Evolutionary conservation across 2,888 invertebrate genomes (phyloP), one percentile per base, ranked within the genome.

Genomic region (Thecophora atra): DNA sequence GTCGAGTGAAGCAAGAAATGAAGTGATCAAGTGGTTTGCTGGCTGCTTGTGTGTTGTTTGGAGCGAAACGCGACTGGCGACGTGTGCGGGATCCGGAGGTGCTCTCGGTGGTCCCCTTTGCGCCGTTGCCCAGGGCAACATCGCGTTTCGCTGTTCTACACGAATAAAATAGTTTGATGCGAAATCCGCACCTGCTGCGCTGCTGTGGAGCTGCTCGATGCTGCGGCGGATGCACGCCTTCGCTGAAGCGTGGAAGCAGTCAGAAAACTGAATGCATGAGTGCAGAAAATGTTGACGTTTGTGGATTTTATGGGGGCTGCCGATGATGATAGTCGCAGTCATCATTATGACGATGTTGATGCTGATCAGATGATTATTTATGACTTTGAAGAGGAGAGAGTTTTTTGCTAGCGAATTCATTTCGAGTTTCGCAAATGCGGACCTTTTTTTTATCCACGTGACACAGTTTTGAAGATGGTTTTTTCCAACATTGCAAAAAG

Each of bases 111-210:
- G n/a, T n/a, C 56, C 8, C 56, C 24, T 26, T 58, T 24, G 67
- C 42, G 19, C 37, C 51, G 65, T 28, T 47, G 62, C 47, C 70
- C 62, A 26, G 47, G 60, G 19, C 28, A 60, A 70, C 62, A 70
- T 65, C 52, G 56, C 56, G 44, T 42, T 71, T 65, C 65, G 42
- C 24, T 56, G 64, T 71, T 71, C 52, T 64, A 64, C 71, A 64
- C 44, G 71, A 64, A 65, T 65, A 28, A 65, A 56, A 44, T 65
- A 65, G 44, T 71, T 65, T 13, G 8, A 64, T 52, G 64, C 26
- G n/a, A 54, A 52, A 65, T 37, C 7, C 37, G 37, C 6, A 37
- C 2, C 37, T 37, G 37, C 26, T 37, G 65, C 71, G 65, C 71
- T 71, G 65, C 71, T 54, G 44, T 24, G n/a, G 30, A 44, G n/a